phyloP scores from a whole-genome alignment of 2,797 vertebrate genomes.

The Pteronotus mesoamericanus region DNA sequence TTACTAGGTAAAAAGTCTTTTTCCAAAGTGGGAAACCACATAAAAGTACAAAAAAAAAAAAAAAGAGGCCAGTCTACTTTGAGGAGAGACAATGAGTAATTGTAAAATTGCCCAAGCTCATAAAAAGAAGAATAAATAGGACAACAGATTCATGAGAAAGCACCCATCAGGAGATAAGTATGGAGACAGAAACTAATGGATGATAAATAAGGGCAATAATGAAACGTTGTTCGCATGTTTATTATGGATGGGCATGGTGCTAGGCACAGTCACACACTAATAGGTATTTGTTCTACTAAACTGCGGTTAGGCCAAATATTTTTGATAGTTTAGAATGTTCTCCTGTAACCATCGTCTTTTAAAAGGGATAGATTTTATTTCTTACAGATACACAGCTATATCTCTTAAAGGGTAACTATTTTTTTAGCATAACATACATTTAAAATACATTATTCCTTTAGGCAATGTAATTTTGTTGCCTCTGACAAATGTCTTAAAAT shows the following conservation, averaged over 20 bases:
- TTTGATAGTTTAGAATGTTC: background rate
- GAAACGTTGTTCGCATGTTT: background rate
- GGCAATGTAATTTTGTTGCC: background rate
- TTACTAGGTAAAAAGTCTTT: background rate
- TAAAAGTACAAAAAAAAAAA: background rate
- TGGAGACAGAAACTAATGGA: background rate
- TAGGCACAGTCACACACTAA: background rate
- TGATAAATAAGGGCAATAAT: background rate
- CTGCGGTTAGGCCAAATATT: background rate
- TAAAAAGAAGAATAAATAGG: background rate
- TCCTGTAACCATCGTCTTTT: background rate
- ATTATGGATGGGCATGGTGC: background rate
- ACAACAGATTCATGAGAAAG: background rate
- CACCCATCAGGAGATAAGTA: background rate
- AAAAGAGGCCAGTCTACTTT: background rate
- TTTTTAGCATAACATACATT: background rate
- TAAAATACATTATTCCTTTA: background rate
- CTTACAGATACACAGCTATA: background rate
- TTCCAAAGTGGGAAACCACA: background rate
- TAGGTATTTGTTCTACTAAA: background rate
- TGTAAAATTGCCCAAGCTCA: background rate
- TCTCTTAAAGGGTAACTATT: background rate
- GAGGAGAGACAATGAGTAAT: background rate
- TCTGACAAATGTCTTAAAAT: background rate
- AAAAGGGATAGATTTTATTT: background rate